These are phyloP conservation scores for Zaprionus kolodkinae DNA, from an alignment of 1,140 invertebrate genomes.

Conservation along the genomic window DNA sequence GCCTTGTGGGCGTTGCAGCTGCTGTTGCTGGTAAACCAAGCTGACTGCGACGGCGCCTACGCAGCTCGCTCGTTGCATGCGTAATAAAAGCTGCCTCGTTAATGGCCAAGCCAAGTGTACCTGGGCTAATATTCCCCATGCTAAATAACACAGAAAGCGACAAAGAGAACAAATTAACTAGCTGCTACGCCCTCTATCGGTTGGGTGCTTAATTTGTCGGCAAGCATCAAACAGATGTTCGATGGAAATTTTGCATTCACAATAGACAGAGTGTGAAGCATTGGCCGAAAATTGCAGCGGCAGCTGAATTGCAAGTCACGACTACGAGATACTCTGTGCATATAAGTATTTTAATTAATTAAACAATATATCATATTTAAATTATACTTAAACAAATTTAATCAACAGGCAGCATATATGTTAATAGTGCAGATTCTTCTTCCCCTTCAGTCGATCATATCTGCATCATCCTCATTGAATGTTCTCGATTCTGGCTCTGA, in stretches of 20 bases:
- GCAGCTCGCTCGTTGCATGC: slow-evolving; percentile 41
- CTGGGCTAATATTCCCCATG: slow-evolving; percentile 45
- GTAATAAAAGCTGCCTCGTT: slow-evolving; percentile 60
- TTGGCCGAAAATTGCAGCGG: not conserved
- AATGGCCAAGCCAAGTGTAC: slow-evolving; percentile 37
- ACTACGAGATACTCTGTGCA: not conserved
- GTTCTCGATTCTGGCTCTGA: not conserved
- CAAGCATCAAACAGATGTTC: slow-evolving; percentile 37
- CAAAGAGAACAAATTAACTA: slow-evolving; percentile 21
- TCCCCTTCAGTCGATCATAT: not conserved
- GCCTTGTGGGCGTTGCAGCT: slow-evolving; percentile 60
- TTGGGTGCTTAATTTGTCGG: slow-evolving; percentile 53
- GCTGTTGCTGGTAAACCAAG: slow-evolving; percentile 1
- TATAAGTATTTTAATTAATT: no score
- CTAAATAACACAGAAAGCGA: slow-evolving; percentile 61
- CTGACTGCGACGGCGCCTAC: slow-evolving; percentile 27
- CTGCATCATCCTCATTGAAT: not conserved
- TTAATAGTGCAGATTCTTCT: no score
- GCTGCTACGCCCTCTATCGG: not conserved
- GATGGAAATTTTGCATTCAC: slow-evolving; percentile 25
- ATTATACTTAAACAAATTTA: not conserved
- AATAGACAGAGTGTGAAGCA: slow-evolving; percentile 19
- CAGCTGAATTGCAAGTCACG: not conserved
- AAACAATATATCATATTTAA: not conserved
- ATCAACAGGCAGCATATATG: no score